Evolutionary conservation across 2,888 invertebrate genomes (phyloP), one percentile per base, ranked within the genome.

Genomic region (Criorhina ranunculi): DNA sequence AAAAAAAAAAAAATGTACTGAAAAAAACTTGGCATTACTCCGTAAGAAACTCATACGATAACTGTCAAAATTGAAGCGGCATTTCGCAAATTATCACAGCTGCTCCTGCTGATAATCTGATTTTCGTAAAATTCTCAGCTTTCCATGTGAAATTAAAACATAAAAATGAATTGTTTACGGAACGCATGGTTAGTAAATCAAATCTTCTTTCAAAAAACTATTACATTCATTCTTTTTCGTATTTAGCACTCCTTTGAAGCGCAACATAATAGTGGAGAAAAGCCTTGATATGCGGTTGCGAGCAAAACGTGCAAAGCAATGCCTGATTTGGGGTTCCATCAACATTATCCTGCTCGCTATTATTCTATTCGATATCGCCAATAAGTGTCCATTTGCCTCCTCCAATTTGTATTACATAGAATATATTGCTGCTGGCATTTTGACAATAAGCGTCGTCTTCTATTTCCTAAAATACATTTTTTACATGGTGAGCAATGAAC

Each of bases 401-500:
- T 89, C 89, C 0, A 88, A 89, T 0, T 91, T 90, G 89, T 91
- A 92, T 86, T 92, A 92, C 76, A 60, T 91, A 0, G 93, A 93
- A 87, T 93, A 92, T 87, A 78, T 87, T 7, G 87, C 93, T 1
- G 91, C 92, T 0, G 80, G 90, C 0, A 88, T 94, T 85, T 90
- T 93, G 55, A 91, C 89, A 0, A 81, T 94, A 0, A 94, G 94
- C 87, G 90, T 93, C 0, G 9, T 93, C 1, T 93, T 93, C 86
- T 93, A 94, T 88, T 90, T 94, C 51, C 87, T 89, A 17, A 92
- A 90, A 87, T 94, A 93, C 87, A 88, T 92, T 0, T 91, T 91
- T 87, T 92, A 92, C 80, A 89, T 91, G 11, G 89, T 92, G 8
- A 91, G 87, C 15, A 88, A 87, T 3, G 88, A 88, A 53, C 93